phyloP scores from a whole-genome alignment of 2,888 invertebrate species.

The Apamea monoglypha region DNA sequence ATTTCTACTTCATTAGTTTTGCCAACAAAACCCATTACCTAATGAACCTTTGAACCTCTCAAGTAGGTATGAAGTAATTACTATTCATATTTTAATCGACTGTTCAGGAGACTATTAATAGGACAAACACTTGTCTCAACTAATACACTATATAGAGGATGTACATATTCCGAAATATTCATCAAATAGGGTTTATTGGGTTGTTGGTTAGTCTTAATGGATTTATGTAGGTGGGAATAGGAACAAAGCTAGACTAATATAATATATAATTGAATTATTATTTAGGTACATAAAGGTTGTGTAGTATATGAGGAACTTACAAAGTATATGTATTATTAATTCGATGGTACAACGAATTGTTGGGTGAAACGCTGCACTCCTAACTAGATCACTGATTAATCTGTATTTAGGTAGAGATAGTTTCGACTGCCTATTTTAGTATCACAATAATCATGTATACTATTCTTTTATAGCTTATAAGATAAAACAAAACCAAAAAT shows the following conservation, averaged over 20 bases:
- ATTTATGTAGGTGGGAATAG: not conserved
- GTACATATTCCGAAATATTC: conserved; percentile 7
- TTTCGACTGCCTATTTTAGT: too few relatives aligned
- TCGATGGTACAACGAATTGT: too few relatives aligned
- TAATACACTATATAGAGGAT: not conserved
- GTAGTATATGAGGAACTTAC: too few relatives aligned
- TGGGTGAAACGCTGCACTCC: too few relatives aligned
- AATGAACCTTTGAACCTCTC: conserved; percentile 25
- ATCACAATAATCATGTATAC: too few relatives aligned
- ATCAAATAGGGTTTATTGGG: not conserved
- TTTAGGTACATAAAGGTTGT: too few relatives aligned
- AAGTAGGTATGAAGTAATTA: conserved; percentile 39
- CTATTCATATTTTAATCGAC: conserved; percentile 42
- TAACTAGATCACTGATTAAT: too few relatives aligned
- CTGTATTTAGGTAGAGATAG: too few relatives aligned
- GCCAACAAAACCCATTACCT: conserved; percentile 47
- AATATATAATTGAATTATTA: too few relatives aligned
- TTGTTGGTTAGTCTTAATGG: not conserved
- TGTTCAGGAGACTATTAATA: conserved; percentile 32
- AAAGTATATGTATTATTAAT: too few relatives aligned
- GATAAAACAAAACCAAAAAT: too few relatives aligned
- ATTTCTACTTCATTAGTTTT: conserved; percentile 51
- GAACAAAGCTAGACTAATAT: not conserved
- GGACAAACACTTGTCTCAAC: conserved; percentile 12
- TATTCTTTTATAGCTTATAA: too few relatives aligned